These are phyloP conservation scores for Sebastiscus albofasciatus DNA, from an alignment of 2,797 vertebrate species.

Conservation along the genomic window DNA sequence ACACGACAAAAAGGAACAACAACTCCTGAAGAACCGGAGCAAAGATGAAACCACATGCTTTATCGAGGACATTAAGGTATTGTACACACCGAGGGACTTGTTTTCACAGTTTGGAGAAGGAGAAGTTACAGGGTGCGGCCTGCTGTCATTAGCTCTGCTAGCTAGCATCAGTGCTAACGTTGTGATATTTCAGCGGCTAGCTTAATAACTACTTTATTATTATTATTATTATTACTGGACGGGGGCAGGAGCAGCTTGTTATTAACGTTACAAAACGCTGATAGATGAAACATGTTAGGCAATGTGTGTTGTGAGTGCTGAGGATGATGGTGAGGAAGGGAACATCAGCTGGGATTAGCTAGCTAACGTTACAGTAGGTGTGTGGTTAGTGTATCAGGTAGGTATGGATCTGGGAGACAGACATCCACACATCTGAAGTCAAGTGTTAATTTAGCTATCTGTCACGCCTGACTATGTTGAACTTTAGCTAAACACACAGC, in stretches of 20 bases:
- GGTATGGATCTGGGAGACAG: not conserved
- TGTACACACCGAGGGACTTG: not conserved
- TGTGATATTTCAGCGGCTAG: constrained; percentile 30
- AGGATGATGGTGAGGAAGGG: constrained; percentile 7
- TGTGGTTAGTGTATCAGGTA: constrained; percentile 7
- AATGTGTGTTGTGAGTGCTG: not conserved
- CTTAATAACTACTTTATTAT: constrained; percentile 10
- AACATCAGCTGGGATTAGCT: constrained; percentile 47
- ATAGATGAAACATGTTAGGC: not conserved
- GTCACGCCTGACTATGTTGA: not conserved
- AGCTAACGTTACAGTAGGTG: constrained; percentile 3
- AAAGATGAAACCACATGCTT: constrained; percentile 70
- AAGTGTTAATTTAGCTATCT: not conserved
- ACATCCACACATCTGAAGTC: not conserved
- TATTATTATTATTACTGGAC: too few species aligned
- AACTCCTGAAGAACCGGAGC: constrained; percentile 56
- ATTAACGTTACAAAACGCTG: not conserved
- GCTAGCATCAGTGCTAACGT: constrained; percentile 57
- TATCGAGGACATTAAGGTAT: constrained; percentile 61
- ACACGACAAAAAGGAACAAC: constrained; percentile 41
- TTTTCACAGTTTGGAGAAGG: constrained; percentile 9
- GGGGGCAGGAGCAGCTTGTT: not conserved
- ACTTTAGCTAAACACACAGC: not conserved
- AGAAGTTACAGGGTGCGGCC: constrained; percentile 72
- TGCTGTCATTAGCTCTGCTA: constrained; percentile 62